Evolutionary conservation across 1,140 invertebrate species (phyloP).

Genomic region (Drosophila teissieri): DNA sequence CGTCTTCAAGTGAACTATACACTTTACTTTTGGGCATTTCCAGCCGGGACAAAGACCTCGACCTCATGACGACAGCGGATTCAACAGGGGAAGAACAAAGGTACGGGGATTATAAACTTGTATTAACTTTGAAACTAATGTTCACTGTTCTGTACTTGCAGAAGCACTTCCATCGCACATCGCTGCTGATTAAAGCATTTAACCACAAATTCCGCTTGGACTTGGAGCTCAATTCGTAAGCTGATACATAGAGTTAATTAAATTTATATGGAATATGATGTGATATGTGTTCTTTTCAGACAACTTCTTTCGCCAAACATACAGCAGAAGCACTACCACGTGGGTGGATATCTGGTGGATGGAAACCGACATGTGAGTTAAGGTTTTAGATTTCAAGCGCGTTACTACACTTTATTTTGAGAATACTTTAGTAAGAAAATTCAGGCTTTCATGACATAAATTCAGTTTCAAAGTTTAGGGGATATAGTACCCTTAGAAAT

Average conservation of each 20-base stretch:
- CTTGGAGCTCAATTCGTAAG: slow-evolving; percentile 97
- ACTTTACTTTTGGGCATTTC: slow-evolving; percentile 18
- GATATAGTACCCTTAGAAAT: too few relatives aligned
- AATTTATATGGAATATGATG: not conserved
- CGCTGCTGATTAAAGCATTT: slow-evolving; percentile 97
- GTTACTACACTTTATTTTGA: not conserved
- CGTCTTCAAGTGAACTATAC: not conserved
- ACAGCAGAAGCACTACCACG: slow-evolving; percentile 92
- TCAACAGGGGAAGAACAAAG: slow-evolving; percentile 82
- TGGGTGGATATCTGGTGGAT: slow-evolving; percentile 86
- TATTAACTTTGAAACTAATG: not conserved
- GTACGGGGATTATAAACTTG: slow-evolving; percentile 7
- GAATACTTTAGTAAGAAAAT: not conserved
- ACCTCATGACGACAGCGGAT: slow-evolving; percentile 79
- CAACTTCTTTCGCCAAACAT: slow-evolving; percentile 93
- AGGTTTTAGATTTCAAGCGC: not conserved
- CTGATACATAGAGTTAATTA: slow-evolving; percentile 62
- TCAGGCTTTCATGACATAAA: too few relatives aligned
- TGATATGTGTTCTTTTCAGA: slow-evolving; percentile 84
- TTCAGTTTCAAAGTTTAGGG: too few relatives aligned
- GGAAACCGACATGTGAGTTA: slow-evolving; percentile 83
- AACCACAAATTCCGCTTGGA: slow-evolving; percentile 98
- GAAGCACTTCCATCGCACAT: slow-evolving; percentile 97
- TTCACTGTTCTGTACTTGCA: slow-evolving; percentile 86
- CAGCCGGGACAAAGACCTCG: slow-evolving; percentile 81